A percentile compares a stretch with the other conserved stretches of the same genome.
Evolutionary conservation across 2,113 vertebrate species (phyloP).

Genomic region (Perca fluviatilis): DNA sequence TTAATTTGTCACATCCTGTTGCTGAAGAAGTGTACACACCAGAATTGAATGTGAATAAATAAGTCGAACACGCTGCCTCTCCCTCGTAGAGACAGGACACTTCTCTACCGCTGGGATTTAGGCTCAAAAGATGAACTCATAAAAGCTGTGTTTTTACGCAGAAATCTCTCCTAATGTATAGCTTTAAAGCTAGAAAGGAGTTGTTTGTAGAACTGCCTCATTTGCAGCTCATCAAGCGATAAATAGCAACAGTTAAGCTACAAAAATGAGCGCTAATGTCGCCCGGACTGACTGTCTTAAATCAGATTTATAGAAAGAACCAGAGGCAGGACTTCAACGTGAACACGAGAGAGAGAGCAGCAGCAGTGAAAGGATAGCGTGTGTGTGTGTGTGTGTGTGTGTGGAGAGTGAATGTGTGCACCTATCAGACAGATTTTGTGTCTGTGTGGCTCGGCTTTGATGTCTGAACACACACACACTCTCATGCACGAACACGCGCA

Average conservation of each 20-base stretch:
- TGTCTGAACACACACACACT: slow-evolving; percentile 71
- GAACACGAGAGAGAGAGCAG: slow-evolving; percentile 40
- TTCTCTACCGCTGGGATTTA: slow-evolving; percentile 21
- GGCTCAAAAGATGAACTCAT: slow-evolving; percentile 8
- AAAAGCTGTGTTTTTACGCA: slow-evolving; percentile 10
- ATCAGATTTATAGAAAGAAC: slow-evolving; percentile 69
- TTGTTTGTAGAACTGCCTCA: slow-evolving; percentile 56
- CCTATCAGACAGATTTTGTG: slow-evolving; percentile 75
- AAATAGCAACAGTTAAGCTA: slow-evolving; percentile 58
- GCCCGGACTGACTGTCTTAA: slow-evolving; percentile 60
- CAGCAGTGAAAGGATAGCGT: slow-evolving; percentile 36
- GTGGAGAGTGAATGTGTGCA: slow-evolving; percentile 31
- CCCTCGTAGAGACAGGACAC: background rate
- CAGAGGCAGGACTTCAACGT: slow-evolving; percentile 48
- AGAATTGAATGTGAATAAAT: slow-evolving; percentile 40
- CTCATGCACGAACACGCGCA: slow-evolving; percentile 41
- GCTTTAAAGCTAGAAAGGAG: slow-evolving; percentile 29
- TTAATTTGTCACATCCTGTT: slow-evolving; percentile 42
- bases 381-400: slow-evolving; percentile 51
- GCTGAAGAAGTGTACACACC: slow-evolving; percentile 26
- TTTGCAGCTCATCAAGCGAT: slow-evolving; percentile 60
- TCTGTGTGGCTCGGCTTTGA: slow-evolving; percentile 83
- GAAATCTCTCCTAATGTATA: slow-evolving; percentile 31
- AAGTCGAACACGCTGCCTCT: background rate
- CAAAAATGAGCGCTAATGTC: slow-evolving; percentile 60